Conservation (phyloP, 2,797 vertebrate genomes). For the Sebastes trivittatus region DNA sequence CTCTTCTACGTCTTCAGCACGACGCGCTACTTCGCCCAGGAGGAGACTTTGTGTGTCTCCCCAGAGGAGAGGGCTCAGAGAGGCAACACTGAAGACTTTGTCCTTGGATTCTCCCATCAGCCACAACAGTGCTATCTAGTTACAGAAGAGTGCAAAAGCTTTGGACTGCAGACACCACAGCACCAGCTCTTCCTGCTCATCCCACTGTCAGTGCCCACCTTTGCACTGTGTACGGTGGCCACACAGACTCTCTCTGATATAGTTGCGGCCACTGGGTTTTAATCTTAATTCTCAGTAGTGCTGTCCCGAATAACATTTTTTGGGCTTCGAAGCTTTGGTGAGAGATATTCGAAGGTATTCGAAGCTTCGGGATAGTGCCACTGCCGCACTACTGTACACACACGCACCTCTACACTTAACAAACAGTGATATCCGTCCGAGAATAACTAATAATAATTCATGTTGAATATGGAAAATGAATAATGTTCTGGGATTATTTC, state of each 20-base stretch:
- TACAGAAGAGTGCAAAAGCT: conserved; percentile 83
- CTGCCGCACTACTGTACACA: too few species aligned
- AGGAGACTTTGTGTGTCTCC: conserved; percentile 52
- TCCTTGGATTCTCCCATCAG: conserved; percentile 75
- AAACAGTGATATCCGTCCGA: too few species aligned
- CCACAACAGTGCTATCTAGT: conserved; percentile 89
- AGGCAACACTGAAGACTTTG: conserved; percentile 75
- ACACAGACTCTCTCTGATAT: conserved; percentile 83
- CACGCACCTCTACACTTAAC: too few species aligned
- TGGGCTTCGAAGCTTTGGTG: too few species aligned
- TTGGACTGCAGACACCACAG: conserved; percentile 82
- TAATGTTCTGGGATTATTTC: too few species aligned
- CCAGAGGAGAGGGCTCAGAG: conserved; percentile 52
- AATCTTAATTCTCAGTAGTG: neutral
- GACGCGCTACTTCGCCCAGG: conserved; percentile 83
- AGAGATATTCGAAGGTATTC: too few species aligned
- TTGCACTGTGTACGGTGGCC: conserved; percentile 84
- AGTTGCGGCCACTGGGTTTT: conserved; percentile 76
- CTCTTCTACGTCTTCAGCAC: conserved; percentile 86
- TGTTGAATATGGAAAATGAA: too few species aligned
- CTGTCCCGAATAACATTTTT: too few species aligned
- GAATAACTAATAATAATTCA: too few species aligned
- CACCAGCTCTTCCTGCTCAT: conserved; percentile 87
- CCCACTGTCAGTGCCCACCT: conserved; percentile 84
- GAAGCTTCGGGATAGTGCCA: too few species aligned